phyloP scores from a whole-genome alignment of 2,113 vertebrate species.

The Nansenia antarctica region DNA sequence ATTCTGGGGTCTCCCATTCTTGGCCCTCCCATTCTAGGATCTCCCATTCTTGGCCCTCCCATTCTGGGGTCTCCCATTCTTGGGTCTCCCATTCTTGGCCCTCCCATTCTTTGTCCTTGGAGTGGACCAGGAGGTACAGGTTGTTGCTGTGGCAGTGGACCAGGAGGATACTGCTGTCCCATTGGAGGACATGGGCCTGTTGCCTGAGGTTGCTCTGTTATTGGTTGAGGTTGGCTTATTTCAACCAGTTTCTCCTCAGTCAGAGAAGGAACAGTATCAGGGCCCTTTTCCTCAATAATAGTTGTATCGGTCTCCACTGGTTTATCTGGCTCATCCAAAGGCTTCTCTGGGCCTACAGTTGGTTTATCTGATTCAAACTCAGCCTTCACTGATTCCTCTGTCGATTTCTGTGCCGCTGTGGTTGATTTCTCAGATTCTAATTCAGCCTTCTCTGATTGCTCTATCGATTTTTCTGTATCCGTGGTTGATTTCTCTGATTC shows the following conservation, averaged over 20 bases:
- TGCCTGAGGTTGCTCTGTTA: conserved; percentile 17
- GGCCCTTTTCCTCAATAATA: background rate
- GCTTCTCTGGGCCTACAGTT: background rate
- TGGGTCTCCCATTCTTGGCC: conserved; percentile 23
- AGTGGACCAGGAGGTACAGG: conserved; percentile 13
- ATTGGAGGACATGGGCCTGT: conserved; percentile 22
- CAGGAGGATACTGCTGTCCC: background rate
- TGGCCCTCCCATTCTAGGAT: too few relatives aligned
- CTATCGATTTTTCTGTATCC: too few relatives aligned
- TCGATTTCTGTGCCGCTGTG: conserved; percentile 19
- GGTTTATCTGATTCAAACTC: conserved; percentile 6
- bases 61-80: conserved; percentile 41
- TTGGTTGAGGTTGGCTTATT: conserved; percentile 6
- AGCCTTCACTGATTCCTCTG: conserved; percentile 1
- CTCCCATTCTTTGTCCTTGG: conserved; percentile 36
- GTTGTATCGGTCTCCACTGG: conserved; percentile 11
- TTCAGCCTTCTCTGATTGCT: background rate
- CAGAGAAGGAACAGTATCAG: conserved; percentile 10
- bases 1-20: too few relatives aligned
- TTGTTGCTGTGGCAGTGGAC: conserved; percentile 18
- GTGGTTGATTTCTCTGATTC: too few relatives aligned
- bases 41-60: conserved; percentile 17
- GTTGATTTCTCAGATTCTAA: background rate
- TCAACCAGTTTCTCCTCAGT: conserved; percentile 19
- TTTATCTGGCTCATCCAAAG: conserved; percentile 27